Evolutionary conservation across 2,113 vertebrate genomes (phyloP), one percentile per base, ranked within the genome.

Genomic region (Peucedramus taeniatus): DNA sequence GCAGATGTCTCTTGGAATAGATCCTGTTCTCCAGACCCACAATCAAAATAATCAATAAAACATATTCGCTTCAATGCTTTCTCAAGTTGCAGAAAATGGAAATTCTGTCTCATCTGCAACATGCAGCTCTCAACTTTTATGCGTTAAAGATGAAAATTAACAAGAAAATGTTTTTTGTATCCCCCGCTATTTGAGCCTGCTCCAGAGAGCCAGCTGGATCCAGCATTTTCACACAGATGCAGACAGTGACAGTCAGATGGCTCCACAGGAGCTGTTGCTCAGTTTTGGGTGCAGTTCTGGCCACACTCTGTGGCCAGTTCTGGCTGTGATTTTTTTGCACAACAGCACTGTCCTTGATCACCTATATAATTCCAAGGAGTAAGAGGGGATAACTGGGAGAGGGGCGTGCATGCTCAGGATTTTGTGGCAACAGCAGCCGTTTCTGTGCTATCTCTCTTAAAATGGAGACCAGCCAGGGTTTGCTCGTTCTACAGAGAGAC

Each of bases 361-460:
- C 37, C 35, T 78, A 2, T 23, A 45, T 45, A 44, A 83, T 83
- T 93, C 42, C 61, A 53, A 64, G 68, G 50, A 71, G 5, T 70
- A 51, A 63, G 17, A 64, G 23, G n/a, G n/a, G 21, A 27, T 61
- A 88, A 93, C 15, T 47, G 65, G 40, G 72, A 90, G 64, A 68
- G 24, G 40, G n/a, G 35, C 18, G 19, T 44, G 33, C 26, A 56
- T 3, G 1, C 51, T 63, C 47, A n/a, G 56, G 42, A 57, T 81
- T 95, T 86, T 19, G 10, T 45, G 31, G 59, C 71, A 91, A 42
- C 64, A 90, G 23, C 54, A 91, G 84, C 81, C 83, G 64, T 94
- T 93, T 94, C 95, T 89, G 56, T 57, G 27, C 39, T 61, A 30
- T 78, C 69, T 84, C n/a, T 87, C 84, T 86, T 93, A 96, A 96